Base-by-base conservation (phyloP, 2,888 invertebrate genomes). In the Listrodromus nycthemerus region DNA sequence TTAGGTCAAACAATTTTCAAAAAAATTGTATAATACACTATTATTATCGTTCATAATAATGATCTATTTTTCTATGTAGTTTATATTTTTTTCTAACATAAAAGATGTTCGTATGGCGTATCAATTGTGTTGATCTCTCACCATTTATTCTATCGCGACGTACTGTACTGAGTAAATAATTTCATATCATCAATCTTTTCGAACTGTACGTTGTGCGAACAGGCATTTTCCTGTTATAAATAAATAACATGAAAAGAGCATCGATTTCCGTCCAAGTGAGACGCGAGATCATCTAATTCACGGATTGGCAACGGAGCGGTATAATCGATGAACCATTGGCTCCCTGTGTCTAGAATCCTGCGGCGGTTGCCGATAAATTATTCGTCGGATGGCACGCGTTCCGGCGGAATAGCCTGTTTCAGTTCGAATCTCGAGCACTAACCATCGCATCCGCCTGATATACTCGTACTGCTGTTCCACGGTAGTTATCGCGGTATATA, bases 341-440 rank as follows among this genome's bases (percentile, higher is more conserved):
- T 41, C 37, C 58, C 45, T 65, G 52, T 65, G 48, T 79, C 52
- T 75, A 27, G 80, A 61, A 80, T 63, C 21, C 48, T 55, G 58
- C 67, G 58, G 73, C 67, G 48, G 66, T 74, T 13, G 73, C 45
- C 73, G 45, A 80, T 80, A 74, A 80, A 80, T 80, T 80, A 80
- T 80, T 80, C 45, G 73, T 58, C 21, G 58, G 55, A 66, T 41
- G 66, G 52, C 55, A 48, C 58, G 73, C 27, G 66, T 52, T 55
- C 52, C 55, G 19, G 37, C 55, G 65, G 58, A 80, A 73, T 67
- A 19, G 73, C 79, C 13, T 66, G 73, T 80, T 55, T 70, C 33
- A 50, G 63, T 79, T 37, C 61, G 61, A 61, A 77, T 61, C 33
- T 37, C 65, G 33, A 76, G 66, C 61, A 61, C 61, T 69, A 69